Percentiles rank a stretch among this genome's conserved stretches.
These are phyloP conservation scores for Indicator indicator DNA, from an alignment of 2,113 vertebrate genomes.

Conservation along the genomic window DNA sequence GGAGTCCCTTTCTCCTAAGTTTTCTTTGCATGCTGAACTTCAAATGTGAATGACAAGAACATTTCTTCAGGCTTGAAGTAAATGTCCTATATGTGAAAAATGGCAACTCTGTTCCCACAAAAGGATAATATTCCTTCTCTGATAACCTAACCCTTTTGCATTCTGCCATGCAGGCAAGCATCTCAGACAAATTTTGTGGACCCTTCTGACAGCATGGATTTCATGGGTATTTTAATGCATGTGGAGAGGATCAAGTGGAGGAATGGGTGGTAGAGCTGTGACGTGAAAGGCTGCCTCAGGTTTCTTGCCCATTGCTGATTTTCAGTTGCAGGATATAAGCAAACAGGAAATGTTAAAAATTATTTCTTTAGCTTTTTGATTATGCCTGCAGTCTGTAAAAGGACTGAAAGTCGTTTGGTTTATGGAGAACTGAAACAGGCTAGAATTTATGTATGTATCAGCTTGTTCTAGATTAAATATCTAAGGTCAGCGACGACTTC, in stretches of 20 bases:
- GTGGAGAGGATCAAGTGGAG: not conserved
- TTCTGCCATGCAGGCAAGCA: not conserved
- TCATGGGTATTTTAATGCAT: accelerated
- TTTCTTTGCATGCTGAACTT: not conserved
- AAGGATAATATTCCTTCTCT: not conserved
- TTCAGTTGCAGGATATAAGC: conserved; percentile 28
- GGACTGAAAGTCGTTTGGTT: not conserved
- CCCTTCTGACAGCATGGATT: not conserved
- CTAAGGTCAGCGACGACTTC: not conserved
- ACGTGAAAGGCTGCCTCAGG: not conserved
- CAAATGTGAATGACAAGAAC: not conserved
- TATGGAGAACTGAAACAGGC: not conserved
- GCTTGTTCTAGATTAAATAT: not conserved
- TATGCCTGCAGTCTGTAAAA: not conserved
- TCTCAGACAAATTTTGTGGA: not conserved
- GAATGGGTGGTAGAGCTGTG: not conserved
- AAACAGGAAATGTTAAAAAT: not conserved
- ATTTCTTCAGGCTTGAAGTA: not conserved
- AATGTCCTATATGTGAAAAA: not conserved
- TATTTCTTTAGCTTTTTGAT: not conserved
- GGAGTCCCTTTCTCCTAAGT: not conserved
- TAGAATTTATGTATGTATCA: not conserved
- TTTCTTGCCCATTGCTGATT: not conserved
- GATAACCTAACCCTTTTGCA: not conserved
- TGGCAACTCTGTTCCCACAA: not conserved